Percentiles rank a stretch among this genome's conserved stretches.
phyloP scores from a whole-genome alignment of 2,797 vertebrate genomes.

The Trachurus trachurus region DNA sequence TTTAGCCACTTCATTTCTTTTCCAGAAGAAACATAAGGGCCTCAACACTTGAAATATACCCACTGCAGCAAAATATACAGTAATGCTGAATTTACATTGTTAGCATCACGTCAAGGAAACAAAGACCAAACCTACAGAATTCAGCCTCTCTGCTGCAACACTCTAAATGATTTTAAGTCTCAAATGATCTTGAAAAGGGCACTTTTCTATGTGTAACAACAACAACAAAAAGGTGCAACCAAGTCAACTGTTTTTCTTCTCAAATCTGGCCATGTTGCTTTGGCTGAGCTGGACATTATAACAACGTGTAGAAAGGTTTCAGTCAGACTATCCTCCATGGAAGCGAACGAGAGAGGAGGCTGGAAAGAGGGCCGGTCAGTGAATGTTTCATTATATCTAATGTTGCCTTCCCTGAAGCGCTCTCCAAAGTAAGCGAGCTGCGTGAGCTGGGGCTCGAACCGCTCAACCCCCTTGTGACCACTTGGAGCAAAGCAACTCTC shows the following conservation, averaged over 20 bases:
- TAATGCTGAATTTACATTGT: constrained; percentile 17
- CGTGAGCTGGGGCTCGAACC: constrained; percentile 87
- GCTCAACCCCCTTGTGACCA: constrained; percentile 97
- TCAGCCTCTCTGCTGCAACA: background rate
- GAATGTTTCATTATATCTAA: constrained; percentile 97
- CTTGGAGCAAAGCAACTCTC: constrained; percentile 96
- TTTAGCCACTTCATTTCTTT: constrained; percentile 1
- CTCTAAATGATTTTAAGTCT: constrained; percentile 6
- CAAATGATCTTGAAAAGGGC: constrained; percentile 26
- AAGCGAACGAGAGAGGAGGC: constrained; percentile 77
- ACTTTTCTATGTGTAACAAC: constrained; percentile 16
- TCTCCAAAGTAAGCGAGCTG: constrained; percentile 96
- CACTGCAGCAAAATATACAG: background rate
- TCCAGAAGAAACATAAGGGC: background rate
- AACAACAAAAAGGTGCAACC: constrained; percentile 21
- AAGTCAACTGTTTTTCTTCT: constrained; percentile 47
- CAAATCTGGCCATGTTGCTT: constrained; percentile 48
- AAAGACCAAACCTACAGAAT: constrained; percentile 6
- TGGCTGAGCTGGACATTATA: constrained; percentile 53
- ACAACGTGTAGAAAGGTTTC: constrained; percentile 68
- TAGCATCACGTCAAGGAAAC: constrained; percentile 24
- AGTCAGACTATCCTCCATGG: constrained; percentile 75
- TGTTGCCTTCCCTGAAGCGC: constrained; percentile 93
- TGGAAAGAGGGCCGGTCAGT: constrained; percentile 89
- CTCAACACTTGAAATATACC: constrained; percentile 24